Base-by-base conservation (phyloP, 2,888 invertebrate genomes). In the Perdita meconis region DNA sequence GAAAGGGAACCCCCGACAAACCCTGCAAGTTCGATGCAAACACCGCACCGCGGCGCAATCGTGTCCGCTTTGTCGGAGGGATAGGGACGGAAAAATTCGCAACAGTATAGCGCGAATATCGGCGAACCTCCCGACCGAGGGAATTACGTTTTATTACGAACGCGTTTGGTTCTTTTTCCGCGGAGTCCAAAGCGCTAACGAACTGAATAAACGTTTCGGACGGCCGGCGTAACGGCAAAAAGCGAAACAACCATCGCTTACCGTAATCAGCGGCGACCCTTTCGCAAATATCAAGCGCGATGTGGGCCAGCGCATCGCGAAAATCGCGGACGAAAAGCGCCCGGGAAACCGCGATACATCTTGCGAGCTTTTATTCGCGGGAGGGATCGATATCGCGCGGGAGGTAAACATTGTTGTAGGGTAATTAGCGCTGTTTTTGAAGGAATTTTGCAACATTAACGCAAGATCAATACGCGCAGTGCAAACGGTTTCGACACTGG, bases 141-240 rank as follows among this genome's bases (percentile, higher is more conserved):
- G 36, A 26, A 63, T 36, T 26, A 4, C 36, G 56, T 8, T 63
- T 26, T 47, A 12, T 16, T 34, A 55, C 13, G 16, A 12, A 22
- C 22, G 2, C 8, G n/a, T 26, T 47, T 19, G 59, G 69, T 36
- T 6, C 19, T 3, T 34, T 47, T 47, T 12, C 22, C 56, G 40
- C 60, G 34, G 22, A 57, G 63, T 57, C 57, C 57, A 30, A 30
- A 6, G 13, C 63, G 63, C 57, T 74, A 64, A 74, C 63, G 72
- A 74, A 72, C 44, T n/a, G 64, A 2, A 42, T 72, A 24, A 74
- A 38, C 42, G 57, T n/a, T 3, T 26, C 4, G 53, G 63, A 40
- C 57, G 64, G 44, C 51, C 42, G 51, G 36, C 16, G n/a, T 12
- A 19, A 40, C 42, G 74, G 61, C 42, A 66, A 75, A 75, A 74